These are phyloP conservation scores for Lates japonicus DNA, from an alignment of 2,797 vertebrate species.

Conservation along the genomic window DNA sequence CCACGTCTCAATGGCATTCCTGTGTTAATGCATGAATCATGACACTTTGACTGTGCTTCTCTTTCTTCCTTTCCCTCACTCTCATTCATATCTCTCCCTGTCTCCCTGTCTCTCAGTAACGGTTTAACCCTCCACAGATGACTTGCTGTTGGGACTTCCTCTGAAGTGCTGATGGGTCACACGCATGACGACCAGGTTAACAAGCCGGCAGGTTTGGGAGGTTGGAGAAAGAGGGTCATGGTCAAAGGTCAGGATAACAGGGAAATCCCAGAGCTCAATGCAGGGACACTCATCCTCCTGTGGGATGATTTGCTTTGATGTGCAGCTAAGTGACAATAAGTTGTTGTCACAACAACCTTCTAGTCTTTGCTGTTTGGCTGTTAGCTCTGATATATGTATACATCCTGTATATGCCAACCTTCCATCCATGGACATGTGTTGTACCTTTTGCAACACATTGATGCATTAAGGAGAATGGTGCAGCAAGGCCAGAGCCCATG, in stretches of 20 bases:
- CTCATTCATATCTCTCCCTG: constrained; percentile 40
- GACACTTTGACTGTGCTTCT: constrained; percentile 55
- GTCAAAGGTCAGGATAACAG: constrained; percentile 78
- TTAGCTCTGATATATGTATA: neutral
- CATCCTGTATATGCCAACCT: neutral
- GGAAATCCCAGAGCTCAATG: constrained; percentile 74
- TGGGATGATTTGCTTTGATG: constrained; percentile 49
- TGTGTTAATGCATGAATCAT: constrained; percentile 77
- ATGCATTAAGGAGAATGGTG: neutral
- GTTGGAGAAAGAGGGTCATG: constrained; percentile 54
- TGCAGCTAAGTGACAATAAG: constrained; percentile 29
- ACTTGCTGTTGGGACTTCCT: constrained; percentile 73
- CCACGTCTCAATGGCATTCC: constrained; percentile 68
- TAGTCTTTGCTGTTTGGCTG: neutral
- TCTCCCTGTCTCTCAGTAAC: constrained; percentile 61
- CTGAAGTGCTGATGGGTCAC: constrained; percentile 82
- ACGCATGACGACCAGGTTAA: constrained; percentile 82
- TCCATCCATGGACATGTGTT: neutral
- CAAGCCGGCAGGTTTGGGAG: constrained; percentile 71
- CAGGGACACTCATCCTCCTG: constrained; percentile 37
- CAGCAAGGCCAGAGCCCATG: neutral
- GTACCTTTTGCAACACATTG: neutral
- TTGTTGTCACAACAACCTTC: neutral
- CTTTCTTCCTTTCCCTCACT: constrained; percentile 51
- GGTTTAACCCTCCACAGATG: constrained; percentile 82